phyloP scores from a whole-genome alignment of 37 sponge, comb jelly and placozoan genomes.

The Hormiphora californensis region DNA sequence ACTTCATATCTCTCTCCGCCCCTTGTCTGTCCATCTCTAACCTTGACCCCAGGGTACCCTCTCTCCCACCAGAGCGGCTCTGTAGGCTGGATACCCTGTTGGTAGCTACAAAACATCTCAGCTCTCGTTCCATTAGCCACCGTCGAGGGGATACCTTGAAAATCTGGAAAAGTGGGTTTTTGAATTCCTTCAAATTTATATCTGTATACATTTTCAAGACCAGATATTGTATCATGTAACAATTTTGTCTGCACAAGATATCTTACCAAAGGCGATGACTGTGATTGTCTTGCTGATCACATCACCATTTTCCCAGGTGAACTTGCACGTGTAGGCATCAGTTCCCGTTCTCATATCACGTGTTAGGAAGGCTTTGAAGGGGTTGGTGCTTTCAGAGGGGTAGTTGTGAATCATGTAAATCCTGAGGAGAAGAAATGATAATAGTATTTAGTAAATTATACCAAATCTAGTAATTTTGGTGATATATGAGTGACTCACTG shows the following conservation, averaged over 20 bases:
- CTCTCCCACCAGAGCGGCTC: slow-evolving; percentile 20
- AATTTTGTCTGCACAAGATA: background rate
- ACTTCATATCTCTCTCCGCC: background rate
- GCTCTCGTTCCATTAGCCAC: slow-evolving; percentile 34
- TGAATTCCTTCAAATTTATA: background rate
- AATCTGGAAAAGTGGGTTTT: background rate
- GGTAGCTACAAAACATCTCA: background rate
- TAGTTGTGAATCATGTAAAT: too few relatives aligned
- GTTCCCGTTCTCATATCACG: background rate
- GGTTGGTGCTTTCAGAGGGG: background rate
- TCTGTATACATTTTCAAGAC: background rate
- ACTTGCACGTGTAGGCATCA: slow-evolving; percentile 15
- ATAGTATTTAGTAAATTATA: too few relatives aligned
- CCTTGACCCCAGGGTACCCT: background rate
- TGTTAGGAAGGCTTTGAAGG: background rate
- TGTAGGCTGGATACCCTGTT: background rate
- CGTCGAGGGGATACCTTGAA: background rate
- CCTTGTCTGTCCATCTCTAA: background rate
- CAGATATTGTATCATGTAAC: background rate
- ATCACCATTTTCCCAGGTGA: slow-evolving; percentile 12
- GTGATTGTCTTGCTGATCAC: slow-evolving; percentile 7
- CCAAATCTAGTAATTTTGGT: too few relatives aligned
- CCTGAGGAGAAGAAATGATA: too few relatives aligned
- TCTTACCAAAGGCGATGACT: slow-evolving; percentile 44
- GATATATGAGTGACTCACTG: too few relatives aligned